Conservation (phyloP, 2,113 vertebrate genomes). For the Anas platyrhynchos region DNA sequence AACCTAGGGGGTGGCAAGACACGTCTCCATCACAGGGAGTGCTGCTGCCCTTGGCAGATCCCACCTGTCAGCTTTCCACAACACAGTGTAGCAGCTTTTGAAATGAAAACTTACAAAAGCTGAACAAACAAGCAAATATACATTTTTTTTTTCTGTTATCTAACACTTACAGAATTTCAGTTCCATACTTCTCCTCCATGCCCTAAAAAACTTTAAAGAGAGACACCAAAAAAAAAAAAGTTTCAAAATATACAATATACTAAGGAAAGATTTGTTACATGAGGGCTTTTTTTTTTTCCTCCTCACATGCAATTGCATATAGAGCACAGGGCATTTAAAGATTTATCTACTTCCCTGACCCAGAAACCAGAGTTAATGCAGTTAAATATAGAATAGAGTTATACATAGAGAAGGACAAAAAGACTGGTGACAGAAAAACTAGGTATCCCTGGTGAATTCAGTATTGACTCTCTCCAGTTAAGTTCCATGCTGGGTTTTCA, state of each 20-base stretch:
- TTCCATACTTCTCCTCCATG: background rate
- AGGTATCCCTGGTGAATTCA: background rate
- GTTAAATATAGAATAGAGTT: background rate
- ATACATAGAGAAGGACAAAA: background rate
- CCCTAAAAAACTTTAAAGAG: background rate
- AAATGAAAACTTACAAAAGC: background rate
- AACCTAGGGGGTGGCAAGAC: fast-evolving
- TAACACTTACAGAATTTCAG: background rate
- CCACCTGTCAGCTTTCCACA: background rate
- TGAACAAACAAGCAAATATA: background rate
- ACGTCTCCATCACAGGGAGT: fast-evolving
- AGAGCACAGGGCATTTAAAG: background rate
- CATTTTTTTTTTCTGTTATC: background rate
- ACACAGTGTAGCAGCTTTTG: background rate
- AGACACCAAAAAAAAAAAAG: background rate
- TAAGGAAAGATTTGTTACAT: background rate
- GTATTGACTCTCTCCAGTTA: background rate
- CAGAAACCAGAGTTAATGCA: background rate
- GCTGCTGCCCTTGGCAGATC: background rate
- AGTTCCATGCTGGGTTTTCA: background rate
- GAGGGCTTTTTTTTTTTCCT: background rate
- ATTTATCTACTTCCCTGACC: background rate
- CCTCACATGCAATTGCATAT: background rate
- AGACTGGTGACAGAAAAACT: background rate
- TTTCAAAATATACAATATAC: background rate